These are phyloP conservation scores for Menidia menidia DNA, from an alignment of 2,797 vertebrate species.

Conservation along the genomic window DNA sequence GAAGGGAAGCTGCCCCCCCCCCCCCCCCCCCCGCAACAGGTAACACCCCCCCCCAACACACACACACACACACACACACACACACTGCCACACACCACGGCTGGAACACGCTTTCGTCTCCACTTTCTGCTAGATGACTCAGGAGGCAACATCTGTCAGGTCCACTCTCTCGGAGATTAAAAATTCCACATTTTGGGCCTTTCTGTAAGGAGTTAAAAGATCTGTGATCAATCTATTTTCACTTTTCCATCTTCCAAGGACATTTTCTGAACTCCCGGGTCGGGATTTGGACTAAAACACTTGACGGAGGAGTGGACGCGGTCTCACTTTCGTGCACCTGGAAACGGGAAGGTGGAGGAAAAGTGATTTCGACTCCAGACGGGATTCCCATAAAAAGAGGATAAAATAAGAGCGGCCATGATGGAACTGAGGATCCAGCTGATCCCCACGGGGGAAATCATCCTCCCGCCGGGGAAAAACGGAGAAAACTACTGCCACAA, in stretches of 20 bases:
- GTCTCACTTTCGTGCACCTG: constrained; percentile 7
- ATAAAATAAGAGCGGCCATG: constrained; percentile 54
- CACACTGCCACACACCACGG: not conserved
- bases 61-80: not conserved
- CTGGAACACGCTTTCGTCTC: not conserved
- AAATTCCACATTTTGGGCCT: no score
- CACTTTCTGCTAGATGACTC: not conserved
- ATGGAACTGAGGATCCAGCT: constrained; percentile 86
- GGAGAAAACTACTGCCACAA: constrained; percentile 81
- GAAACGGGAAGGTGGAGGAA: constrained; percentile 11
- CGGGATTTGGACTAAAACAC: constrained; percentile 21
- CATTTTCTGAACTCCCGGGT: constrained; percentile 1
- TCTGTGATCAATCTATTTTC: not conserved
- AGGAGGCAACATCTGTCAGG: constrained; percentile 1
- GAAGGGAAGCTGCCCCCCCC: constrained; percentile 58
- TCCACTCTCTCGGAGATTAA: no score
- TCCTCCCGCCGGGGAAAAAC: constrained; percentile 82
- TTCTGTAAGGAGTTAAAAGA: constrained; percentile 7
- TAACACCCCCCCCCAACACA: constrained; percentile 53
- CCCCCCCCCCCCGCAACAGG: constrained; percentile 51
- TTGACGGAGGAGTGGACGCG: constrained; percentile 3
- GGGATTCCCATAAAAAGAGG: not conserved
- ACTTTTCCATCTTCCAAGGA: not conserved
- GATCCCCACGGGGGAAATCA: constrained; percentile 85
- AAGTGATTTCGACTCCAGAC: constrained; percentile 9